These are phyloP conservation scores for Melanerpes aurifrons DNA, from an alignment of 2,113 vertebrate genomes.

Conservation along the genomic window DNA sequence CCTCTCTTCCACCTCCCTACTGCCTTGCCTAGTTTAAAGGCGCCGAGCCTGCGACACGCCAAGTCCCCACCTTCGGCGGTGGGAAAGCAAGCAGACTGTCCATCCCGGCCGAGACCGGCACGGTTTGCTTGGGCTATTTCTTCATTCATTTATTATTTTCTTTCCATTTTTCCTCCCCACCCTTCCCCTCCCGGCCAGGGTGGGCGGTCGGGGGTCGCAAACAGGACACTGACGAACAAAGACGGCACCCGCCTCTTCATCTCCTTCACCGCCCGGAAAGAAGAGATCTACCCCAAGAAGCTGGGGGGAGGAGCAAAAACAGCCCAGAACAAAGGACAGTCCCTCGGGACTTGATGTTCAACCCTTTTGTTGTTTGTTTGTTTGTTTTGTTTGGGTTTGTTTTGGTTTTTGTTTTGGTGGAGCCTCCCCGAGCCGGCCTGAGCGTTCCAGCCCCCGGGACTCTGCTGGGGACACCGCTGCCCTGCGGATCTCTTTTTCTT, in stretches of 20 bases:
- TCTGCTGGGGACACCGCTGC: constrained; percentile 1
- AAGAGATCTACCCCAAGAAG: background rate
- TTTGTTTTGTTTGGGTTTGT: no score
- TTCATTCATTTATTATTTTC: background rate
- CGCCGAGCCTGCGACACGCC: background rate
- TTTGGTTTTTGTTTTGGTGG: background rate
- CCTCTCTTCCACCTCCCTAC: background rate
- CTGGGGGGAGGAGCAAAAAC: constrained; percentile 24
- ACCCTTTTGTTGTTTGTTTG: background rate
- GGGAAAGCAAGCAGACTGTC: background rate
- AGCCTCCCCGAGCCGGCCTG: background rate
- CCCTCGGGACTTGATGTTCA: constrained; percentile 51
- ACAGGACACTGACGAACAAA: background rate
- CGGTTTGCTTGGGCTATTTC: constrained; percentile 6
- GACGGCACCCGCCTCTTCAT: background rate
- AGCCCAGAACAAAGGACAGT: constrained; percentile 51
- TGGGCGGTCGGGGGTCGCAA: background rate
- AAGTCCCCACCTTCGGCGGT: background rate
- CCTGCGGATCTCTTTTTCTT: background rate
- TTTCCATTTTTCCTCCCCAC: background rate
- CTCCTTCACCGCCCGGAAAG: background rate
- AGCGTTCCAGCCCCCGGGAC: background rate
- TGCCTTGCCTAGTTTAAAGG: constrained; percentile 1
- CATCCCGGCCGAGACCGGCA: background rate
- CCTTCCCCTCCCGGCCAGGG: background rate